Evolutionary conservation across 2,888 invertebrate genomes (phyloP), one percentile per base, ranked within the genome.

Genomic region (Acronicta psi): DNA sequence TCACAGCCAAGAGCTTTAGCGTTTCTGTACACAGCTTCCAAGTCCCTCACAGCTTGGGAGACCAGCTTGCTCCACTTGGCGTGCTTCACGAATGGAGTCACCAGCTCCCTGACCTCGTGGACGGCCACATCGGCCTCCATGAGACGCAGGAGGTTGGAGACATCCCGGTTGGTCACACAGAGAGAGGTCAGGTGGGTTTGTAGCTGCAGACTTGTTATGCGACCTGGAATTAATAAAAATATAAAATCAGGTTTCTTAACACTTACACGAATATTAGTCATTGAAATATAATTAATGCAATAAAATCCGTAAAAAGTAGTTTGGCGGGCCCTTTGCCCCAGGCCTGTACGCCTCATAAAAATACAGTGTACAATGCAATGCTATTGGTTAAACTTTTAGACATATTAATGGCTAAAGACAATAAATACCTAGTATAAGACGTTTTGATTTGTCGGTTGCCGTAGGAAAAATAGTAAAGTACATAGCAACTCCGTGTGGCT

Each of bases 1-100:
- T 96, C 96, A 8, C 97, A 96, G 0, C 98, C 98, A 46, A 98
- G 92, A 31, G 95, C 95, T 77, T 96, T 95, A 0, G 97, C 96
- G 81, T 97, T 94, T 23, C 95, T 94, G 18, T 96, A 95, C 2
- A 98, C 96, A 0, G 94, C 93, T 77, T 98, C 97, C 59, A 99
- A 88, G 67, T 98, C 97, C 37, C 95, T 92, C 0, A 98, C 84
- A 0, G 97, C 98, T 61, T 96, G 95, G 53, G 96, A 96, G 0
- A 97, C 96, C 13, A 96, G 81, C 1, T 93, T 93, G 7, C 95
- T 95, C 52, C 96, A 96, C 78, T 96, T 96, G 1, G 96, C 96
- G 34, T 96, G 95, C 68, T 95, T 96, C 3, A 96, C 95, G 37
- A 98, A 95, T 2, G 95, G 94, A 11, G 89, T 88, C 1, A 97